Conservation (phyloP, 1,140 invertebrate species). For the Lepidostoma basale region DNA sequence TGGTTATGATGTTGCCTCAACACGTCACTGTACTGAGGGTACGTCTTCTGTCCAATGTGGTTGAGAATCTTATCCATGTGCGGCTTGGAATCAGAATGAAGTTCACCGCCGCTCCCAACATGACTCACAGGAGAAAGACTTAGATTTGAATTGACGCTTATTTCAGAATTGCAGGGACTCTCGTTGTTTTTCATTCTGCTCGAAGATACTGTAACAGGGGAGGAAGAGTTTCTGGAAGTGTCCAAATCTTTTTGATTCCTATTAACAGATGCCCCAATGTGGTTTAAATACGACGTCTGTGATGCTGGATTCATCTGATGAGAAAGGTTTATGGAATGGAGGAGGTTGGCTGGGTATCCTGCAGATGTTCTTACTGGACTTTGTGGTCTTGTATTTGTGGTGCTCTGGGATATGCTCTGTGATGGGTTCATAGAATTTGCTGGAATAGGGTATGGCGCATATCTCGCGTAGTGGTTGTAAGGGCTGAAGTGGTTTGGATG, state of each 20-base stretch:
- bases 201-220: slow-evolving; percentile 38
- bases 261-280: slow-evolving; percentile 12
- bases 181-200: slow-evolving; percentile 36
- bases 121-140: slow-evolving; percentile 36
- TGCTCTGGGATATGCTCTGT: slow-evolving; percentile 44
- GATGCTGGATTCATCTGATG: slow-evolving; percentile 41
- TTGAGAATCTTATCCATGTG: slow-evolving; percentile 25
- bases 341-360: slow-evolving; percentile 43
- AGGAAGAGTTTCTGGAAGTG: slow-evolving; percentile 34
- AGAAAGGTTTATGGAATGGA: slow-evolving; percentile 39
- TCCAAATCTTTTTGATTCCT: slow-evolving; percentile 28
- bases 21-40: slow-evolving; percentile 37
- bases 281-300: slow-evolving; percentile 15
- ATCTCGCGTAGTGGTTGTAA: slow-evolving; percentile 51
- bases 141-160: slow-evolving; percentile 44
- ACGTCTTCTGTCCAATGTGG: slow-evolving; percentile 12
- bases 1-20: slow-evolving; percentile 31
- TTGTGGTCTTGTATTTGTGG: neutral
- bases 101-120: slow-evolving; percentile 12
- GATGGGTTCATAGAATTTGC: slow-evolving; percentile 38
- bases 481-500: slow-evolving; percentile 48
- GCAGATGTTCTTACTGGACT: slow-evolving; percentile 1
- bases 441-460: slow-evolving; percentile 50
- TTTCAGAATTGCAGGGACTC: slow-evolving; percentile 44
- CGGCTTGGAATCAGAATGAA: slow-evolving; percentile 9